Conservation (phyloP, 2,113 vertebrate species). For the Melospiza melodia region DNA sequence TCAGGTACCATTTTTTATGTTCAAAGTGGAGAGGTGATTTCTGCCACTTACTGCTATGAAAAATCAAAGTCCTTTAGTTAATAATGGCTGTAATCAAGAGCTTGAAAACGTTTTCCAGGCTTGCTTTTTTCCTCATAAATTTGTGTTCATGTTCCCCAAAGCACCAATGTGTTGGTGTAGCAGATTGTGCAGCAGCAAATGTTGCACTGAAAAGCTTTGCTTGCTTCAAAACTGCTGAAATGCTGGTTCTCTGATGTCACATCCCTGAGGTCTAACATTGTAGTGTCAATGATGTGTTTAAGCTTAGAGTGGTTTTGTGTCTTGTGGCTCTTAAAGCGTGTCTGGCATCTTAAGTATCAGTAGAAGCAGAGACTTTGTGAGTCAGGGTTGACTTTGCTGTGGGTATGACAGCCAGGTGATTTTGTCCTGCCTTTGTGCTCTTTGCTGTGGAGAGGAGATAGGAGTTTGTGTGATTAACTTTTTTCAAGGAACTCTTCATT, state of each 20-base stretch:
- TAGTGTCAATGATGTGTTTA: neutral
- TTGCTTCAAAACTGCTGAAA: neutral
- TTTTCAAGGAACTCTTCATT: neutral
- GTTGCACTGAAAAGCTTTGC: neutral
- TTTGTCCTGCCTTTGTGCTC: neutral
- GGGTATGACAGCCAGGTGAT: neutral
- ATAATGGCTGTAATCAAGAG: neutral
- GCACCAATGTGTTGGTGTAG: neutral
- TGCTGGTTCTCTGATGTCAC: neutral
- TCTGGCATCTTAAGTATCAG: neutral
- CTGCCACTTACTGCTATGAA: neutral
- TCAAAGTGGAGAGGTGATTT: neutral
- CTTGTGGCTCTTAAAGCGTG: neutral
- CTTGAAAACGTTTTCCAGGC: neutral
- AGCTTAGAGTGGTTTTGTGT: neutral
- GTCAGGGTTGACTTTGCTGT: neutral
- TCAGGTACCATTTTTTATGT: neutral
- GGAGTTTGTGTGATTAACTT: neutral
- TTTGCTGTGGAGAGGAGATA: neutral
- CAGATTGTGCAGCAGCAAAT: fast-evolving
- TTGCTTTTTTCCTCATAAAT: neutral
- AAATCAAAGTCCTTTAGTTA: neutral
- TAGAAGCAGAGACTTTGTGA: neutral
- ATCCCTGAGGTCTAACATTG: neutral
- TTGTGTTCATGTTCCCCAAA: neutral